Evolutionary conservation across 2,797 vertebrate genomes (phyloP), one percentile per base, ranked within the genome.

Genomic region (Sylvilagus floridanus): DNA sequence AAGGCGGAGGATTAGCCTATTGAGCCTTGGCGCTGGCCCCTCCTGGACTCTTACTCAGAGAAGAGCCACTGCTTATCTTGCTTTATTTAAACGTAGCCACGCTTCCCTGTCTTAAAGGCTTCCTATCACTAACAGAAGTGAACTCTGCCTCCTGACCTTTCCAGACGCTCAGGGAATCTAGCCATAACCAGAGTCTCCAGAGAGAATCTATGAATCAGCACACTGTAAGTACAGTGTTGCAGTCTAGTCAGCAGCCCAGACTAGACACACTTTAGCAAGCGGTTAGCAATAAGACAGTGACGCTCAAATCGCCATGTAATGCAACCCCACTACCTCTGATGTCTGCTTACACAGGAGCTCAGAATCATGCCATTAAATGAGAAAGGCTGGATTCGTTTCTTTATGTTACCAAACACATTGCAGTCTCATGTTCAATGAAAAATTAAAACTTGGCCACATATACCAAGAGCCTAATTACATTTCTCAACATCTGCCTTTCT

Each of bases 371-470:
- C 69, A 97, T 94, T 97, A 96, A 98, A 96, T 97, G 97, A 97
- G 62, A 82, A 97, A 97, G 65, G 83, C 88, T 63, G n/a, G 78
- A 81, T 88, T 87, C 72, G 90, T 95, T 96, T 95, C 78, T 81
- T 88, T 95, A 91, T 94, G 84, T 96, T 96, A 95, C 97, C 97
- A 98, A 97, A 95, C 93, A 97, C 96, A 97, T 96, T 68, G 68
- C 91, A 96, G 93, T 91, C 94, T 97, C 96, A 89, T 93, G 92
- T 94, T 98, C 97, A 93, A 95, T 95, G 97, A 97, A 96, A 96
- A 95, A 97, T 94, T 96, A 97, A 97, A 97, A 96, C 63, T 97
- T 4, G 0, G 81, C 95, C 95, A 91, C 73, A 84, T 71, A 82
- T 91, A 90, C 72, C 88, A 91, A 81, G 72, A 93, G 83, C 82